Conservation (phyloP, 2,797 vertebrate species). For the Lagodon rhomboides region DNA sequence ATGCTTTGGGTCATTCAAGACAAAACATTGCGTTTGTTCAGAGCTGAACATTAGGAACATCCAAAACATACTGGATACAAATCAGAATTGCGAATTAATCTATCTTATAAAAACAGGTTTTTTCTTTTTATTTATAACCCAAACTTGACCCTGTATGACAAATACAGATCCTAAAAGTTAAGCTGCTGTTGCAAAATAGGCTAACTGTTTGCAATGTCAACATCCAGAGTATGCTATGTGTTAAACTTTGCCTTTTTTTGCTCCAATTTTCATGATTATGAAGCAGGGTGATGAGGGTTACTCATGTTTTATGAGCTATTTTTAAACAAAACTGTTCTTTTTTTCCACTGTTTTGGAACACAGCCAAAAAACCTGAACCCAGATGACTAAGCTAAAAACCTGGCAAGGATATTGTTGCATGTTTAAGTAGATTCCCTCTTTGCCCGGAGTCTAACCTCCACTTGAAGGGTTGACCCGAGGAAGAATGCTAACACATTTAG, state of each 20-base stretch:
- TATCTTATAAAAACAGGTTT: background rate
- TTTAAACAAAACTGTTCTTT: slow-evolving; percentile 16
- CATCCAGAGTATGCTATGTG: background rate
- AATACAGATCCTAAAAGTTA: background rate
- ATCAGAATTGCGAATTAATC: slow-evolving; percentile 18
- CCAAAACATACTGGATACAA: background rate
- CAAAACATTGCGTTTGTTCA: background rate
- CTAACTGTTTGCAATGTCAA: background rate
- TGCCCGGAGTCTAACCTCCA: slow-evolving; percentile 74
- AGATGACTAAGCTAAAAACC: slow-evolving; percentile 29
- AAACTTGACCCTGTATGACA: slow-evolving; percentile 24
- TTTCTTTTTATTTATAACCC: background rate
- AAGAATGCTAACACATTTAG: slow-evolving; percentile 76
- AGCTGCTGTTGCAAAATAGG: slow-evolving; percentile 6
- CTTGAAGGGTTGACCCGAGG: slow-evolving; percentile 68
- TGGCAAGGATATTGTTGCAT: slow-evolving; percentile 34
- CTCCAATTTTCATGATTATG: slow-evolving; percentile 10
- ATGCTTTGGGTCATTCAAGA: slow-evolving; percentile 4
- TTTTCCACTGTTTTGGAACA: slow-evolving; percentile 31
- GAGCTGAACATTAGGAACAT: slow-evolving; percentile 6
- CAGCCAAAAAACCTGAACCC: slow-evolving; percentile 16
- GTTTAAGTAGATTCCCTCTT: slow-evolving; percentile 59
- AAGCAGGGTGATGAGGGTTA: background rate
- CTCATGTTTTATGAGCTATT: slow-evolving; percentile 20
- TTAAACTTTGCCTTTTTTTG: background rate